Base-by-base conservation (phyloP, 2,797 vertebrate species). In the Cossypha caffra region DNA sequence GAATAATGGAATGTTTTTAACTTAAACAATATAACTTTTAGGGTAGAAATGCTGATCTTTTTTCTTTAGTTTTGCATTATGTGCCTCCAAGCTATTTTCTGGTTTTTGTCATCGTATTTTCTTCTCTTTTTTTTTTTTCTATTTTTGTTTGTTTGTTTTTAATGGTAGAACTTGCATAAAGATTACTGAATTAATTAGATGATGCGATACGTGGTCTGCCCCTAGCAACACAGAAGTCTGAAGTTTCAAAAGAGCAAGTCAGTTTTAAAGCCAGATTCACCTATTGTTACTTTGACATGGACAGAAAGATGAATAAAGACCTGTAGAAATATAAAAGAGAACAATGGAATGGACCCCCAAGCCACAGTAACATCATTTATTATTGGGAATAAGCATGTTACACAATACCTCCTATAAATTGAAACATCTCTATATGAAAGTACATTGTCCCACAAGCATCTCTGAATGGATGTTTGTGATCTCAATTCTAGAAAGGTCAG, bases 1-100 rank as follows among this genome's bases (percentile, higher is more conserved):
- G 38, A 97, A 94, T 97, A 96, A 95, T 91, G 51, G 45, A 89
- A 59, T 48, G 54, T 75, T 77, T 88, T 78, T 51, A 64, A 82
- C 64, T 94, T 93, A 76, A 92, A 95, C 52, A 88, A 91, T 94
- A 78, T 66, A 35, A 85, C 26, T 92, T 90, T 78, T 75, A 26
- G 29, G 72, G 85, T 55, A 91, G 85, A 84, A 95, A 50, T 96
- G 67, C 24, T 86, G 21, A 62, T n/a, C 28, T 71, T 90, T 96
- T 91, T 69, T 11, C 86, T 97, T 94, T 69, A 88, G 40, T 62
- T 94, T 50, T 93, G 17, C 57, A 75, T 57, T 85, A 52, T 85
- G 9, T 81, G 28, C 50, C 68, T 91, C 11, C 15, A 48, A 90
- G 61, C 2, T 1, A 37, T 38, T 93, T 93, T 21, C 25, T 62